Conservation (phyloP, 2,113 vertebrate species). For the Hypocryptadius cinnamomeus region DNA sequence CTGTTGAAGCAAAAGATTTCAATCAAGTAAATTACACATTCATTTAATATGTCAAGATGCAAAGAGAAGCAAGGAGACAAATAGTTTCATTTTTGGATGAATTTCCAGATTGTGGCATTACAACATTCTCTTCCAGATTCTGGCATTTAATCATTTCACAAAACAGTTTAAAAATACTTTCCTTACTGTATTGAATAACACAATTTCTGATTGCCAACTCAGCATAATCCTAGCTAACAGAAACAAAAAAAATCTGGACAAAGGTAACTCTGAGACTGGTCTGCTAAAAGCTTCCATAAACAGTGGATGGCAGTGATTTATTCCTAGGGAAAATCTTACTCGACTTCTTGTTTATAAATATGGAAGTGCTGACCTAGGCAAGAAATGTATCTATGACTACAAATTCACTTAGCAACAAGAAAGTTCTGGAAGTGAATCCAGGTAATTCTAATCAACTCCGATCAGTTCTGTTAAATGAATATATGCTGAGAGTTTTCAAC, state of each 20-base stretch:
- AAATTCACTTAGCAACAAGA: constrained; percentile 5
- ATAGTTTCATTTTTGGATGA: not conserved
- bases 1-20: not conserved
- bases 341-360: not conserved
- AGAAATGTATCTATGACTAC: not conserved
- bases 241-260: not conserved
- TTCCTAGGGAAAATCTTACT: not conserved
- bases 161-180: not conserved
- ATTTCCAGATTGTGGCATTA: not conserved
- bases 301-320: not conserved
- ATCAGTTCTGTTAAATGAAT: not conserved
- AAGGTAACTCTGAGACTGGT: not conserved
- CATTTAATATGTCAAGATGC: not conserved
- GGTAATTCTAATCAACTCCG: not conserved
- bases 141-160: not conserved
- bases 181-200: not conserved
- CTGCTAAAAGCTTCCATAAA: not conserved
- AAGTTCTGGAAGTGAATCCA: not conserved
- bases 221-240: not conserved
- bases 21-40: not conserved
- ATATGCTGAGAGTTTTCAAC: not conserved
- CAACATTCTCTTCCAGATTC: not conserved
- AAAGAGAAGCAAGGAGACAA: not conserved
- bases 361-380: not conserved
- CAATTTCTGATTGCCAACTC: not conserved